Base-by-base conservation (phyloP, 2,797 vertebrate genomes). In the Eulemur coronatus region DNA sequence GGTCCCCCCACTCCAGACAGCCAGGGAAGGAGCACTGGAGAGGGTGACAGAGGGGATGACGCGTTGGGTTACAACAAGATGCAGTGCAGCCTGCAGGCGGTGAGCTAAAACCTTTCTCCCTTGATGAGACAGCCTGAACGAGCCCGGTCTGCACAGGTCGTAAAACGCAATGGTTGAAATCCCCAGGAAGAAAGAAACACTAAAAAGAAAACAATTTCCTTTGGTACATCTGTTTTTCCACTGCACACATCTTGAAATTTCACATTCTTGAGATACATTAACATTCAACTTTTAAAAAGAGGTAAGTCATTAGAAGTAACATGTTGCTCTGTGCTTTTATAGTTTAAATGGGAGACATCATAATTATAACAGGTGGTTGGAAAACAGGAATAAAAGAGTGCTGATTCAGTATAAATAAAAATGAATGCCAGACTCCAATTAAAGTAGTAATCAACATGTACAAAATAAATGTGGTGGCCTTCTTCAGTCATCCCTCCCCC, bases 1-100 rank as follows among this genome's bases (percentile, higher is more conserved):
- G 46, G 7, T 28, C n/a, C 14, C 0, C 14, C 13, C 63, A 2
- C 57, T 35, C 38, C 2, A 15, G 8, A 0, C 52, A 14, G 17
- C 11, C 41, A 4, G 17, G 57, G 20, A 22, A 26, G 75, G 33
- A 10, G 48, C 0, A 4, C 46, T 24, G 33, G 50, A 43, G 43
- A 43, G 43, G 43, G 43, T 43, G 43, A 43, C 43, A 9, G 43
- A 20, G 6, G 0, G 0, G 3, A n/a, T 0, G 30, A n/a, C 10
- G 26, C 1, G 4, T 12, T 1, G 30, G n/a, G 15, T 35, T 14
- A 13, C 33, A 24, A 46, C 46, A 14, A 73, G 38, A 43, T 1
- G 24, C 20, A 35, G 28, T n/a, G 7, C 3, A 24, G 28, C 26
- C 14, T 0, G 20, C 0, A 7, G 1, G 4, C 2, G 3, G 15